Evolutionary conservation across 1,140 invertebrate genomes (phyloP), one percentile per base, ranked within the genome.

Genomic region (Drosophila nebulosa): DNA sequence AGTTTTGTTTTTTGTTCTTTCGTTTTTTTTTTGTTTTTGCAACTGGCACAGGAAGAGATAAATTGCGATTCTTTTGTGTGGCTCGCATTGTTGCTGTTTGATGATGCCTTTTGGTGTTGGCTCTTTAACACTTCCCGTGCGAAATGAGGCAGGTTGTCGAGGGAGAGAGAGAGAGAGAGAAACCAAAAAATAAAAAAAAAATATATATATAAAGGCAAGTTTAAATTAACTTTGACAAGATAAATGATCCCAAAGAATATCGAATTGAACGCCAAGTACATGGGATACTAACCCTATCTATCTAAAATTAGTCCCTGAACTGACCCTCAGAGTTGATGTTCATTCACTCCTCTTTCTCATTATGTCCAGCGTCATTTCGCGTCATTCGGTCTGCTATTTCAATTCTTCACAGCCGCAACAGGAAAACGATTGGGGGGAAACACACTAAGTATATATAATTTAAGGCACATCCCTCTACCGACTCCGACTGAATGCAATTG

Each of bases 211-310:
- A 50, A 14, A 53, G 61, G 58, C 65, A 83, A 79, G 64, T 75
- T 83, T 76, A 84, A 84, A 79, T 84, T 85, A 79, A 73, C 80
- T 85, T 84, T 85, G 80, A 84, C 79, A 83, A 84, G 79, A 83
- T 83, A 83, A 83, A 83, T 83, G 79, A 83, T 78, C 70, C 26
- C 4, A 59, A 55, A 55, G 62, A 69, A 75, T 69, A 75, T 64
- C 72, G 72, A 75, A 75, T 64, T 75, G 73, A 62, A 58, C 26
- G 56, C 26, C 27, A 59, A 36, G 21, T 57, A 57, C 27, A 30
- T 22, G 32, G 32, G 12, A 32, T 21, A 32, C 6, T n/a, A n/a
- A 27, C 32, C 35, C 42, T 51, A 36, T 32, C 53, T 52, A 53
- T 18, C 18, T 21, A 46, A 18, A 46, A 7, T 46, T 10, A 32